These are phyloP conservation scores for Sardinella longiceps DNA, from an alignment of 2,797 vertebrate genomes.

Conservation along the genomic window DNA sequence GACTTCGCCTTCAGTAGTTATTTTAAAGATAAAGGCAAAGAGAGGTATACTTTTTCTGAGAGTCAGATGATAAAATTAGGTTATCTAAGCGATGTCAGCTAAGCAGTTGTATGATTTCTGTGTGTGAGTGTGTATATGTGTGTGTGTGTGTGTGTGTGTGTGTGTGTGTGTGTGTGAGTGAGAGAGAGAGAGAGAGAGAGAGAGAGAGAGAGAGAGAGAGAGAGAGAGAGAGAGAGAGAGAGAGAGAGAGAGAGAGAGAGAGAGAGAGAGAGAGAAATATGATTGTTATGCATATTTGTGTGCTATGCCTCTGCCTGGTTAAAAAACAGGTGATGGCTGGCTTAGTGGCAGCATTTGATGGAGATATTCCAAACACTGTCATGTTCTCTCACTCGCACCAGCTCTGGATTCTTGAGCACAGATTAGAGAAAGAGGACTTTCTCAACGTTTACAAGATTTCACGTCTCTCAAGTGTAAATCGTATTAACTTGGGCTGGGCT, in stretches of 20 bases:
- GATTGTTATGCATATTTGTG: background rate
- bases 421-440: background rate
- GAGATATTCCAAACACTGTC: background rate
- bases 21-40: background rate
- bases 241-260: too few species aligned
- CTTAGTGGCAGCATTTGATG: background rate
- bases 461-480: background rate
- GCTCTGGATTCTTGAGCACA: background rate
- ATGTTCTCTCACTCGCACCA: slow-evolving; percentile 2
- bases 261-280: too few species aligned
- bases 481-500: too few species aligned
- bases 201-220: too few species aligned
- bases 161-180: background rate
- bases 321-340: background rate
- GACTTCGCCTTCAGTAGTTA: background rate
- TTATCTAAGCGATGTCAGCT: background rate
- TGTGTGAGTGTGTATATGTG: slow-evolving; percentile 12
- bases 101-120: background rate
- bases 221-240: too few species aligned
- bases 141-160: background rate
- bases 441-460: background rate
- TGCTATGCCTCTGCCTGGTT: background rate
- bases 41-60: background rate
- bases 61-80: background rate
- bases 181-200: too few species aligned